These are phyloP conservation scores for Channa argus DNA, from an alignment of 2,113 vertebrate genomes.

Conservation along the genomic window DNA sequence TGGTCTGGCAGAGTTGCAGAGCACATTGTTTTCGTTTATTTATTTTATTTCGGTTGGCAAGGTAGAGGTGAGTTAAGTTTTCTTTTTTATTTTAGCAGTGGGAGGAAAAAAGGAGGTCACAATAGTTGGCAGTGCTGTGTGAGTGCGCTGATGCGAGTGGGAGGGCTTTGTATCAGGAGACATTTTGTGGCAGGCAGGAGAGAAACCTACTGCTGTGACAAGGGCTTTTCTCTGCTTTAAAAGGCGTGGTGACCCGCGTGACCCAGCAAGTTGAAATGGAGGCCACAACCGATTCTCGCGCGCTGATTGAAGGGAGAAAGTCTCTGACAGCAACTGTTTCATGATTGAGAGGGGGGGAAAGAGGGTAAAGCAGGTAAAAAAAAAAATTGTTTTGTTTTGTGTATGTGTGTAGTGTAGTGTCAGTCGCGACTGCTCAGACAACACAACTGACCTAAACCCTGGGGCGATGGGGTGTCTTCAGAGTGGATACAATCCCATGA, in stretches of 20 bases:
- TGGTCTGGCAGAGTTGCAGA: constrained; percentile 57
- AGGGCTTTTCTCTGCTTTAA: constrained; percentile 72
- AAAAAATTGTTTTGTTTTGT: constrained; percentile 5
- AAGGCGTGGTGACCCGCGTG: constrained; percentile 71
- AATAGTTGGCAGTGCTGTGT: constrained; percentile 66
- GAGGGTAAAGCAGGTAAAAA: background rate
- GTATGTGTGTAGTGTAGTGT: constrained; percentile 5
- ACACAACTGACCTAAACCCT: constrained; percentile 62
- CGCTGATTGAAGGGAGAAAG: constrained; percentile 5
- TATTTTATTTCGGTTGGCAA: constrained; percentile 66
- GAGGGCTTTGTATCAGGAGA: constrained; percentile 76
- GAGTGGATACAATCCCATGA: constrained; percentile 58
- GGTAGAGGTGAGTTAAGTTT: constrained; percentile 62
- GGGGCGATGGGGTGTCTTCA: constrained; percentile 54
- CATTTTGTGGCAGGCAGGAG: constrained; percentile 73
- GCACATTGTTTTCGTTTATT: constrained; percentile 67
- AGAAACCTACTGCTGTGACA: constrained; percentile 61
- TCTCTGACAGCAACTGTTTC: constrained; percentile 19
- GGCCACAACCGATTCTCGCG: constrained; percentile 61
- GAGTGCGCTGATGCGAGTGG: constrained; percentile 55
- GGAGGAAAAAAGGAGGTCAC: constrained; percentile 72
- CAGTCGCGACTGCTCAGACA: constrained; percentile 40
- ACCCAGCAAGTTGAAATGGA: constrained; percentile 77
- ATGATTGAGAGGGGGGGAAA: background rate
- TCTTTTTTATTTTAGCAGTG: constrained; percentile 51